Conservation (phyloP, 2,888 invertebrate genomes). For the Cryptus armator region DNA sequence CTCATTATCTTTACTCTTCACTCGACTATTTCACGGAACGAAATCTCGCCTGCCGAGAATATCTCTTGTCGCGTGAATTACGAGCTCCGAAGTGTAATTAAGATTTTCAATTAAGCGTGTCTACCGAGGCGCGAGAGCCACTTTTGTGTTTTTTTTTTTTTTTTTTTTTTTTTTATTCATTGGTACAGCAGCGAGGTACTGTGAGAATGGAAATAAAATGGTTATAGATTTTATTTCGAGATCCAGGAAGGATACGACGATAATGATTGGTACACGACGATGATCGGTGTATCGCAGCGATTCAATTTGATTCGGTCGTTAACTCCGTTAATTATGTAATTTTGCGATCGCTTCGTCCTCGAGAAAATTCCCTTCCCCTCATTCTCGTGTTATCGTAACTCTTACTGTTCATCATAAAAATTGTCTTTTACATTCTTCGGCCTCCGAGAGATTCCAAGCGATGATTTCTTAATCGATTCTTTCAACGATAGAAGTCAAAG, state of each 20-base stretch:
- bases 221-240: constrained; percentile 14
- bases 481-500: constrained; percentile 18
- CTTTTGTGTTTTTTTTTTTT: not conserved
- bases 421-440: not conserved
- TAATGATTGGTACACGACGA: constrained; percentile 32
- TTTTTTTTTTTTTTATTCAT: not conserved
- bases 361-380: constrained; percentile 2
- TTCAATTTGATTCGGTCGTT: constrained; percentile 64
- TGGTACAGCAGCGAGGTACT: not conserved
- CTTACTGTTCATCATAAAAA: constrained; percentile 4
- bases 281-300: constrained; percentile 39
- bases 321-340: constrained; percentile 62
- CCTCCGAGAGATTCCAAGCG: not conserved
- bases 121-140: not conserved
- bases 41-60: not conserved
- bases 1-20: not conserved
- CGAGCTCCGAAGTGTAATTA: not conserved
- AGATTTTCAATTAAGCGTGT: constrained; percentile 24
- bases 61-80: constrained; percentile 11
- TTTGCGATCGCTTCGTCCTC: constrained; percentile 41
- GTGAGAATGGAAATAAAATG: not conserved
- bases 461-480: constrained; percentile 59
- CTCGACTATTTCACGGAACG: not conserved
- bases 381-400: not conserved
- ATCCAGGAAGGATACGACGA: constrained; percentile 51